These are phyloP conservation scores for Aplocera efformata DNA, from an alignment of 2,888 invertebrate genomes.

Conservation along the genomic window DNA sequence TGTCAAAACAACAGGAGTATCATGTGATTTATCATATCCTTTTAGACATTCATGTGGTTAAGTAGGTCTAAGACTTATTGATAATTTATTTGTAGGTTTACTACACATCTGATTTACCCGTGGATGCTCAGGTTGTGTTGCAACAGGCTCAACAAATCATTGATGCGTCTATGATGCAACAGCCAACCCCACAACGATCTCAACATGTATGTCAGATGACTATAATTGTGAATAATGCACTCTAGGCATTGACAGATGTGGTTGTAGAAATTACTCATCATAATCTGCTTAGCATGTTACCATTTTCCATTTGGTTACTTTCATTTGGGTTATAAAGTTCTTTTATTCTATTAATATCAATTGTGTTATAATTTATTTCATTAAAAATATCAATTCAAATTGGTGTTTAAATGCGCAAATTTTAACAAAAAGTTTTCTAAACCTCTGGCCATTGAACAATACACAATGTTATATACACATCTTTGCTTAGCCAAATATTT, in stretches of 20 bases:
- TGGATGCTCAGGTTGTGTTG: conserved; percentile 79
- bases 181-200: conserved; percentile 71
- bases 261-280: conserved; percentile 37
- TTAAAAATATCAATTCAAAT: neutral
- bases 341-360: conserved; percentile 10
- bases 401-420: conserved; percentile 3
- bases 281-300: conserved; percentile 60
- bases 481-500: conserved; percentile 5
- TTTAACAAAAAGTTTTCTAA: conserved; percentile 1
- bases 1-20: too few relatives aligned
- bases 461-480: neutral
- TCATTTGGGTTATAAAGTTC: conserved; percentile 26
- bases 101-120: conserved; percentile 78
- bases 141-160: conserved; percentile 79
- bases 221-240: conserved; percentile 48
- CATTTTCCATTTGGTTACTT: conserved; percentile 38
- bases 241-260: conserved; percentile 39
- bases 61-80: conserved; percentile 18
- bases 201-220: conserved; percentile 76
- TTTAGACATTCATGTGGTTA: too few relatives aligned
- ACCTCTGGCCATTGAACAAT: neutral
- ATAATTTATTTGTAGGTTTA: conserved; percentile 78
- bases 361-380: neutral
- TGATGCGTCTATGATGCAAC: conserved; percentile 79
- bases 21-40: too few relatives aligned